Conservation (phyloP, 2,113 vertebrate species). For the Perca fluviatilis region DNA sequence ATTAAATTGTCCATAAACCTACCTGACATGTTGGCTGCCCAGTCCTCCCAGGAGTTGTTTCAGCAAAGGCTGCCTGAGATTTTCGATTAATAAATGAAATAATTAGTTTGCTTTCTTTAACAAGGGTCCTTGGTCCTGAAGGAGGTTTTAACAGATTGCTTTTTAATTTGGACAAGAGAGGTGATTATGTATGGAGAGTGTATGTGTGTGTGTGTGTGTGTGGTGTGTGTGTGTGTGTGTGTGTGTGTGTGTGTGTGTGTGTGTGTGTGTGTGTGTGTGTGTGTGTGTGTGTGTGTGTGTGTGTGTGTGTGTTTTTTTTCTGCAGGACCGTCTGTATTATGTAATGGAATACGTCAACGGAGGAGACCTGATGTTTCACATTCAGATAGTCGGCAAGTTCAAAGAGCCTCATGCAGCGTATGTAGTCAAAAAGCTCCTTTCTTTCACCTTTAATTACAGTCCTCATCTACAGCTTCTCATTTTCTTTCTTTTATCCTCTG, state of each 20-base stretch:
- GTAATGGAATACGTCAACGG: conserved; percentile 96
- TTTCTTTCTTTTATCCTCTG: conserved; percentile 39
- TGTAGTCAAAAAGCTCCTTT: conserved; percentile 69
- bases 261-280: conserved; percentile 1
- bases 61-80: conserved; percentile 53
- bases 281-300: conserved; percentile 11
- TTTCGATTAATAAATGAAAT: conserved; percentile 69
- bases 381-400: conserved; percentile 94
- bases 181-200: conserved; percentile 40
- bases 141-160: conserved; percentile 71
- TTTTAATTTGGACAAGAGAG: conserved; percentile 71
- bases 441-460: conserved; percentile 48
- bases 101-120: conserved; percentile 72
- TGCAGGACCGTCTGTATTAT: conserved; percentile 94
- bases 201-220: conserved; percentile 14
- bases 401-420: conserved; percentile 95
- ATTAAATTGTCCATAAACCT: conserved; percentile 58
- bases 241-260: neutral
- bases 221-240: neutral
- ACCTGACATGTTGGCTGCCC: conserved; percentile 47
- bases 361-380: conserved; percentile 96
- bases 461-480: conserved; percentile 50
- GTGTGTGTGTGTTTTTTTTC: conserved; percentile 31
- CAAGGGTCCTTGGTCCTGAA: conserved; percentile 69
- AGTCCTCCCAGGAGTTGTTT: conserved; percentile 54